These are phyloP conservation scores for Bostrychus sinensis DNA, from an alignment of 2,113 vertebrate genomes.

Conservation along the genomic window DNA sequence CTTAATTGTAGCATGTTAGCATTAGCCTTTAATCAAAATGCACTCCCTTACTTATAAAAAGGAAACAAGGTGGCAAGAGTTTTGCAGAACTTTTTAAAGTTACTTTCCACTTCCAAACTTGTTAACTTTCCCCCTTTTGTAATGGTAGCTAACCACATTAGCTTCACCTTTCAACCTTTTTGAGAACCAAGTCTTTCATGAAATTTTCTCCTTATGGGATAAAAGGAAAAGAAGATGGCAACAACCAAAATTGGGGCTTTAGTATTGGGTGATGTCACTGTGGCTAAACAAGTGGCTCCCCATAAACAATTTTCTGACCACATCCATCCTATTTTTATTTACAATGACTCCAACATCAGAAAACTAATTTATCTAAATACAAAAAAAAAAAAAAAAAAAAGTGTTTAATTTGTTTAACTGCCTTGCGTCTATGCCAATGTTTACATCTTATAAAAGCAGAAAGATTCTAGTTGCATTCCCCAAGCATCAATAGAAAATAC, in stretches of 20 bases:
- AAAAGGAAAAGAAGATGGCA: not conserved
- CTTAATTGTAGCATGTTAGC: too few relatives aligned
- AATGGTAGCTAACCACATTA: not conserved
- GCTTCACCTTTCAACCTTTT: not conserved
- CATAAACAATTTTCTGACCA: conserved; percentile 3
- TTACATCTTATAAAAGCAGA: conserved; percentile 21
- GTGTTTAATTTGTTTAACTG: not conserved
- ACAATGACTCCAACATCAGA: not conserved
- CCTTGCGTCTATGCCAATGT: not conserved
- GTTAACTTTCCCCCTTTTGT: too few relatives aligned
- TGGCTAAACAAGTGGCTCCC: not conserved
- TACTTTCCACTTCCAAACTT: too few relatives aligned
- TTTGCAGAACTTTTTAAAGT: too few relatives aligned
- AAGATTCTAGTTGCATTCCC: conserved; percentile 4
- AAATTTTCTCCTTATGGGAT: not conserved
- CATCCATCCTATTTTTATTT: conserved; percentile 1
- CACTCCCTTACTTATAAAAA: too few relatives aligned
- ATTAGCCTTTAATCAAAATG: too few relatives aligned
- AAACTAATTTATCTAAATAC: not conserved
- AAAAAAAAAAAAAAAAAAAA: not conserved
- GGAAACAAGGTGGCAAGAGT: too few relatives aligned
- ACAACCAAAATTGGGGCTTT: conserved; percentile 3
- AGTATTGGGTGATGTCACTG: not conserved
- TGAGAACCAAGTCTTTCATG: not conserved
- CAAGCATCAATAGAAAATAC: conserved; percentile 59